phyloP scores from a whole-genome alignment of 2,888 invertebrate genomes.

The Ceriagrion tenellum region DNA sequence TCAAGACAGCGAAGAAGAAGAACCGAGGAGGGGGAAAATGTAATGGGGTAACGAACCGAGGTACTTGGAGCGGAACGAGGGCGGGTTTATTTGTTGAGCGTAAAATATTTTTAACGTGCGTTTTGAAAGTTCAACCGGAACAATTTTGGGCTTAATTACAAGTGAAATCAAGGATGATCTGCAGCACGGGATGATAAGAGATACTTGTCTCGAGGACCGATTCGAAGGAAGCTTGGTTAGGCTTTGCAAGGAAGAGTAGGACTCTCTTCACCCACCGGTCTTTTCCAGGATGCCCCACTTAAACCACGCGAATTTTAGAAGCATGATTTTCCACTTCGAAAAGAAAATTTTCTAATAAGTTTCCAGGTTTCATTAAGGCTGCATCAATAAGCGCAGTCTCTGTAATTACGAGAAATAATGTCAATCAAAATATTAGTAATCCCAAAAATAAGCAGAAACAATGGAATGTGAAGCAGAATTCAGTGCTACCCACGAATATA shows the following conservation, averaged over 20 bases:
- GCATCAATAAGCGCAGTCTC: too few relatives aligned
- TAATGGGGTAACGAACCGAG: background rate
- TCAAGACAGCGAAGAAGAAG: background rate
- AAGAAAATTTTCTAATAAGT: background rate
- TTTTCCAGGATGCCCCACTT: background rate
- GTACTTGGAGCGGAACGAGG: background rate
- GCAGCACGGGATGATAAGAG: background rate
- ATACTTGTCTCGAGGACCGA: too few relatives aligned
- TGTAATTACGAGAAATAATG: too few relatives aligned
- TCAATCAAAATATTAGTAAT: too few relatives aligned
- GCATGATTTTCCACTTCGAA: background rate
- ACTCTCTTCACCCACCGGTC: background rate
- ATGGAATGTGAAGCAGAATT: too few relatives aligned
- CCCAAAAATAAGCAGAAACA: too few relatives aligned
- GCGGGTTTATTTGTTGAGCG: background rate
- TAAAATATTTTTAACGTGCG: background rate
- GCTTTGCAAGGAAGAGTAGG: background rate
- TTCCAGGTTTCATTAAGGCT: too few relatives aligned
- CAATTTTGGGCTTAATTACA: background rate
- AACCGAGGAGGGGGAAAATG: background rate
- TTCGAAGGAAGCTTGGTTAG: background rate
- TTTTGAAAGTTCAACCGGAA: slow-evolving; percentile 10
- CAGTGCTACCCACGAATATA: too few relatives aligned
- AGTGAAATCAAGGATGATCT: background rate
- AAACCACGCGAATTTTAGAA: background rate